Conservation (phyloP, 1,140 invertebrate species). For the Magallana ariakensis region DNA sequence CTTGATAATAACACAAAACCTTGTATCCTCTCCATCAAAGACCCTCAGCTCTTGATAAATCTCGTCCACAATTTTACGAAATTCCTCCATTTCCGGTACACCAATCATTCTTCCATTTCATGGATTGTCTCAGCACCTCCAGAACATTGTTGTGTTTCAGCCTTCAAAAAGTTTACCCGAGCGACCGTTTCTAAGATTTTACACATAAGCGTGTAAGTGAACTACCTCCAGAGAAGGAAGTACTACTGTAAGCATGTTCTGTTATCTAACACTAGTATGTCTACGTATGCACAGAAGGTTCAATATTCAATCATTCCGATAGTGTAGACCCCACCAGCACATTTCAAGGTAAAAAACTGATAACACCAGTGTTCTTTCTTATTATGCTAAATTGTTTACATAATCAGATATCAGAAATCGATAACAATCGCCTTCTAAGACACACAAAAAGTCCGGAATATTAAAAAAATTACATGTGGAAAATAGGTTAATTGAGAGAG, state of each 20-base stretch:
- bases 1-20: neutral
- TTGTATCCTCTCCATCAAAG: neutral
- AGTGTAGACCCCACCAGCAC: neutral
- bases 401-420: constrained; percentile 18
- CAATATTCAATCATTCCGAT: constrained; percentile 21
- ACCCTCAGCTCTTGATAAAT: constrained; percentile 18
- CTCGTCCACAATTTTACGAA: constrained; percentile 26
- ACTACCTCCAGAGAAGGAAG: neutral
- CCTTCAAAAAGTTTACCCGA: neutral
- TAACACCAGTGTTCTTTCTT: constrained; percentile 1
- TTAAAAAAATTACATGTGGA: no score
- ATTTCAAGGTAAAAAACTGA: constrained; percentile 16
- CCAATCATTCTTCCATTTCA: constrained; percentile 36
- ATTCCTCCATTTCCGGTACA: constrained; percentile 46
- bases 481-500: no score
- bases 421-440: neutral
- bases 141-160: neutral
- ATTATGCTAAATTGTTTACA: constrained; percentile 9
- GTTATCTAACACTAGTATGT: constrained; percentile 17
- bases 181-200: neutral
- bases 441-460: no score
- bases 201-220: neutral
- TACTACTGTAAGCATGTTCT: neutral
- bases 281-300: constrained; percentile 3
- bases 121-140: neutral